Conservation (phyloP, 1,140 invertebrate species). For the Procambarus virginalis region DNA sequence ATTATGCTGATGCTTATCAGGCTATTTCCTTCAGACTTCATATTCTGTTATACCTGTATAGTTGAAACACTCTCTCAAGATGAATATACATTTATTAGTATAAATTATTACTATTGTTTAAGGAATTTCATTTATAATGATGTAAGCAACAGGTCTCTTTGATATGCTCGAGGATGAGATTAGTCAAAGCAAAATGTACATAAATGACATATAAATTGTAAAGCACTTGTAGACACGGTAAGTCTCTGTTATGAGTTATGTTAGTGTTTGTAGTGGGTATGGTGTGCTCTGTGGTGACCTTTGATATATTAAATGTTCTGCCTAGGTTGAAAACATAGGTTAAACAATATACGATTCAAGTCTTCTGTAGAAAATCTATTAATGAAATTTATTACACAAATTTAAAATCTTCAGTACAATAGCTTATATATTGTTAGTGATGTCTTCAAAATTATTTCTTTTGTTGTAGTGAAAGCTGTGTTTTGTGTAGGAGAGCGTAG, state of each 20-base stretch:
- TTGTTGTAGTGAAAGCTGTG: background rate
- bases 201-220: background rate
- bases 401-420: background rate
- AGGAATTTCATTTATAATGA: slow-evolving; percentile 34
- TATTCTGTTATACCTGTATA: slow-evolving; percentile 43
- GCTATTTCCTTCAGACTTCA: slow-evolving; percentile 1
- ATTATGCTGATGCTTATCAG: slow-evolving; percentile 37
- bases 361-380: too few relatives aligned
- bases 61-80: slow-evolving; percentile 10
- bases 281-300: background rate
- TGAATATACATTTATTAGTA: slow-evolving; percentile 15
- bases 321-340: background rate
- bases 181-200: background rate
- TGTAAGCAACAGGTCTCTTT: slow-evolving; percentile 21
- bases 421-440: background rate
- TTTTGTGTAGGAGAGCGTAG: background rate
- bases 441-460: background rate
- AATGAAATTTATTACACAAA: background rate
- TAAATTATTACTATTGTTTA: slow-evolving; percentile 57
- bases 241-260: background rate
- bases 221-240: background rate
- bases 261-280: background rate
- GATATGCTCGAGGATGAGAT: background rate
- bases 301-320: background rate
- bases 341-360: too few relatives aligned